phyloP scores from a whole-genome alignment of 2,888 invertebrate genomes.

The Listrodromus nycthemerus region DNA sequence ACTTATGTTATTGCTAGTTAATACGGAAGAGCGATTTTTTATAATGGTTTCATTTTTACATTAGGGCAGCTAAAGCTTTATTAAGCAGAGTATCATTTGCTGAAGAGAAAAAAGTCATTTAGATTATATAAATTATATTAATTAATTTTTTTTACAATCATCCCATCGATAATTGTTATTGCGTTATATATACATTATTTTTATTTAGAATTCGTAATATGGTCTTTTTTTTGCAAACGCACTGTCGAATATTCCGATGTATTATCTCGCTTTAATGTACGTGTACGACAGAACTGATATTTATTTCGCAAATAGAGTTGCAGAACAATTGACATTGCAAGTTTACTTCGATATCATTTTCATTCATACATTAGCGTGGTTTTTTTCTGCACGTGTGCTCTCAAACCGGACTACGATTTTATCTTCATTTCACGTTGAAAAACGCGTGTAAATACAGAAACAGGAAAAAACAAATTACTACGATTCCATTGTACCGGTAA shows the following conservation, averaged over 20 bases:
- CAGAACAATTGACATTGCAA: constrained; percentile 4
- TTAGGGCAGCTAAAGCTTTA: constrained; percentile 27
- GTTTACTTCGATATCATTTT: background rate
- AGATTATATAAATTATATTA: constrained; percentile 41
- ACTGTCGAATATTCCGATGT: constrained; percentile 2
- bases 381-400: background rate
- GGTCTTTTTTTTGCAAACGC: background rate
- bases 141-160: constrained; percentile 37
- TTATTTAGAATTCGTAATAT: constrained; percentile 24
- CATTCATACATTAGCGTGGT: background rate
- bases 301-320: constrained; percentile 59
- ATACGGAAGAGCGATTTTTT: constrained; percentile 20
- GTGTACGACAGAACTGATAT: constrained; percentile 56
- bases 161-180: constrained; percentile 14
- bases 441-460: too few relatives aligned
- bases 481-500: too few relatives aligned
- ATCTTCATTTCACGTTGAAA: background rate
- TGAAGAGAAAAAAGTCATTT: constrained; percentile 3
- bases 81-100: constrained; percentile 19
- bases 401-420: background rate
- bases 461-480: too few relatives aligned
- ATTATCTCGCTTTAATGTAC: constrained; percentile 41
- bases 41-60: constrained; percentile 30
- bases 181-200: background rate
- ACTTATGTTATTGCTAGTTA: constrained; percentile 31